These are phyloP conservation scores for Balanococcus diminutus DNA, from an alignment of 2,888 invertebrate genomes.

Conservation along the genomic window DNA sequence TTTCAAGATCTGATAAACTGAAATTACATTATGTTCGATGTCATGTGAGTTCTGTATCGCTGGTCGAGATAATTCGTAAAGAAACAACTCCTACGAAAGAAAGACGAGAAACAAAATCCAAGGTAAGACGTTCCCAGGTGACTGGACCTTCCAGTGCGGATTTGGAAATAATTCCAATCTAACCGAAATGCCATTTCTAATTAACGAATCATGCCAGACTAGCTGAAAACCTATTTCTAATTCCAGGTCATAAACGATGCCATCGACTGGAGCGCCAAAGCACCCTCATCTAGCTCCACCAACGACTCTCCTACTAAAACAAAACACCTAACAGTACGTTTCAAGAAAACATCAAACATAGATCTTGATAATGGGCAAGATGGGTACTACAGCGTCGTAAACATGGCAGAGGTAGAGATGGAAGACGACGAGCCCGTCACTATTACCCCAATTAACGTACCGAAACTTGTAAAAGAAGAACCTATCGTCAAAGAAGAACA, in stretches of 20 bases:
- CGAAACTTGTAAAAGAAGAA: neutral
- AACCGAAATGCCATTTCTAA: too few species aligned
- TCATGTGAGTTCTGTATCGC: neutral
- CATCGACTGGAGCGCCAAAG: neutral
- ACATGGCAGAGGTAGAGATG: slow-evolving; percentile 48
- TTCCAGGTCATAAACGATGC: slow-evolving; percentile 32
- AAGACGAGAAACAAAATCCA: slow-evolving; percentile 46
- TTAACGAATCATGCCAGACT: too few species aligned
- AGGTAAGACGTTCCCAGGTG: slow-evolving; percentile 11
- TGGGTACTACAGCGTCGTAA: slow-evolving; percentile 45
- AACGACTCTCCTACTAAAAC: neutral
- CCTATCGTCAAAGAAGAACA: neutral
- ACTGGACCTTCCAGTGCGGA: too few species aligned
- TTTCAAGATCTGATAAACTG: slow-evolving; percentile 69
- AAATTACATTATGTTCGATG: slow-evolving; percentile 39
- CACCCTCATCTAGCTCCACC: neutral
- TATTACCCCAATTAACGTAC: neutral
- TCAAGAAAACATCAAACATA: slow-evolving; percentile 16
- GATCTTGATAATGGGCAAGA: slow-evolving; percentile 27
- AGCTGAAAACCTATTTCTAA: too few species aligned
- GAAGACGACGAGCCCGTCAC: slow-evolving; percentile 32
- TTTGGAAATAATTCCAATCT: too few species aligned
- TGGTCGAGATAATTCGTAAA: neutral
- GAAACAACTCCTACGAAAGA: neutral
- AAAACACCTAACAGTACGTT: slow-evolving; percentile 44